These are phyloP conservation scores for Sylvilagus floridanus DNA, from an alignment of 2,797 vertebrate species.

Conservation along the genomic window DNA sequence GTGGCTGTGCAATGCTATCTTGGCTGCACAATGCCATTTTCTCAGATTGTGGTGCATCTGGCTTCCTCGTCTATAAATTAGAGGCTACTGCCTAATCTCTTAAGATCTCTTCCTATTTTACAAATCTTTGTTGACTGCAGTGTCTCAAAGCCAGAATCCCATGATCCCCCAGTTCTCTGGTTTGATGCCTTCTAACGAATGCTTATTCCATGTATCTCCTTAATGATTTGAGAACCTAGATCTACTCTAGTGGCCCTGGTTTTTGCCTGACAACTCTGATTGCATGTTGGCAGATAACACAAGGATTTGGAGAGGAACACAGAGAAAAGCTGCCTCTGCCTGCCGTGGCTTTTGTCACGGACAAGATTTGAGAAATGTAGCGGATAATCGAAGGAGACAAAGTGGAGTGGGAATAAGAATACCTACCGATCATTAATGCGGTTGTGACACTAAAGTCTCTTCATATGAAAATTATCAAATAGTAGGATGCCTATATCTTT, in stretches of 20 bases:
- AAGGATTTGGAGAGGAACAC: neutral
- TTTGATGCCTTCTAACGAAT: neutral
- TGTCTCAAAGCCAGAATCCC: neutral
- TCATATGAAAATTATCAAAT: slow-evolving; percentile 17
- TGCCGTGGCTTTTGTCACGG: neutral
- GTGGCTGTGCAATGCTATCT: neutral
- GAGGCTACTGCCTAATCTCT: neutral
- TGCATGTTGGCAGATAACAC: neutral
- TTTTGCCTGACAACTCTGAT: slow-evolving; percentile 6
- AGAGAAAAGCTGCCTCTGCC: neutral
- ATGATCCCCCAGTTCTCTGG: neutral
- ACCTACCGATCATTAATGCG: neutral
- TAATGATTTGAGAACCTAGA: neutral
- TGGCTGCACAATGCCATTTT: neutral
- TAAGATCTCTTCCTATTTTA: slow-evolving; percentile 19
- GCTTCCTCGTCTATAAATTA: neutral
- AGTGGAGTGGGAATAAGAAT: neutral
- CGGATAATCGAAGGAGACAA: neutral
- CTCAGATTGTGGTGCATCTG: neutral
- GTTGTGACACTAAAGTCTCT: neutral
- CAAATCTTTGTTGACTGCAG: neutral
- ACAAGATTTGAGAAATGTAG: neutral
- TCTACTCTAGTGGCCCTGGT: neutral
- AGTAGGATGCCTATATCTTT: neutral
- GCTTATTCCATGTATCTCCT: neutral